Evolutionary conservation across 2,888 invertebrate genomes (phyloP).

Genomic region (Leptinotarsa peninsularis): DNA sequence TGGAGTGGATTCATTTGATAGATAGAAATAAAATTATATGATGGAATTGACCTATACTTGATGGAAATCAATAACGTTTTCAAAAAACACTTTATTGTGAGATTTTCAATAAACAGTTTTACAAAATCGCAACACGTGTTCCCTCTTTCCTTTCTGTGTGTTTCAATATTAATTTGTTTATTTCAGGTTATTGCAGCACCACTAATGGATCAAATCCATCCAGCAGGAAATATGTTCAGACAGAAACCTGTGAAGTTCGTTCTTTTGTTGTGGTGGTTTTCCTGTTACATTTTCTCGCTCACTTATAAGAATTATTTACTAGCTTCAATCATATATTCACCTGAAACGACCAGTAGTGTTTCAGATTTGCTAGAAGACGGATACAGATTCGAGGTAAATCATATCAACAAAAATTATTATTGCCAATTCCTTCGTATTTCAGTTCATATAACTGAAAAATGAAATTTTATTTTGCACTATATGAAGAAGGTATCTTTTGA

Average conservation of each 20-base stretch:
- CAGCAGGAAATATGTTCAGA: constrained; percentile 12
- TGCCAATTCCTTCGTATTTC: background rate
- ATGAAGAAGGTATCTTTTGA: too few species aligned
- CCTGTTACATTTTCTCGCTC: constrained; percentile 36
- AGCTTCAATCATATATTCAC: background rate
- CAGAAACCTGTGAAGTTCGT: constrained; percentile 29
- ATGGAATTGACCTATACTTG: too few species aligned
- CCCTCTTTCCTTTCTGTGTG: too few species aligned
- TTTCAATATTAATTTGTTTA: background rate
- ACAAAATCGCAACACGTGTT: too few species aligned
- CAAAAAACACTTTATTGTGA: too few species aligned
- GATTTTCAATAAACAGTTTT: too few species aligned
- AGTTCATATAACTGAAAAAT: too few species aligned
- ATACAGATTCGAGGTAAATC: constrained; percentile 19
- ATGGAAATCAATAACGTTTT: too few species aligned
- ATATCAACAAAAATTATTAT: background rate
- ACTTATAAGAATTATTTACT: constrained; percentile 40
- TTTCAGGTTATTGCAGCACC: constrained; percentile 31
- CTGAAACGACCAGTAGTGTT: background rate
- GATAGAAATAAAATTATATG: too few species aligned
- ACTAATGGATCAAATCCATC: constrained; percentile 25
- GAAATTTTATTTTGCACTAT: too few species aligned
- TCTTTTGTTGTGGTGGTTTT: constrained; percentile 47
- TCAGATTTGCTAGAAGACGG: constrained; percentile 12
- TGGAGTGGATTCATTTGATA: too few species aligned